phyloP scores from a whole-genome alignment of 2,797 vertebrate species.

The Chlorospingus semifuscus region DNA sequence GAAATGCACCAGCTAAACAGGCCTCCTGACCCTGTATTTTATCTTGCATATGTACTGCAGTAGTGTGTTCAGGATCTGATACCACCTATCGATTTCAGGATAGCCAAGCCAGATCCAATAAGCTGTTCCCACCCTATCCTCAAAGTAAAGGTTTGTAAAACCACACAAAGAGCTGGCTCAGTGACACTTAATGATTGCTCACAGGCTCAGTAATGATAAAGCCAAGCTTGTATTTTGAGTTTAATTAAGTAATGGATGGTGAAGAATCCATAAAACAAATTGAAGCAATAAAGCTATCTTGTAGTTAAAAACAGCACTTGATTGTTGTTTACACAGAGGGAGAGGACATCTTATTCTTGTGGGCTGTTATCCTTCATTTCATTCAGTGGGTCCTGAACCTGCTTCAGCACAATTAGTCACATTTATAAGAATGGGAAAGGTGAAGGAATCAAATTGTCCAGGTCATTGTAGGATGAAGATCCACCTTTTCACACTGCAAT shows the following conservation, averaged over 20 bases:
- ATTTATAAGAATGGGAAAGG: not conserved
- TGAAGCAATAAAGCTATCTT: not conserved
- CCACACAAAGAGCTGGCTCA: not conserved
- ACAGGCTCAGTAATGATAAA: not conserved
- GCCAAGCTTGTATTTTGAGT: not conserved
- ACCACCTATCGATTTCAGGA: not conserved
- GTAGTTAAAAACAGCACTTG: not conserved
- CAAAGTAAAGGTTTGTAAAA: conserved; percentile 10
- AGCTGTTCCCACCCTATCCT: not conserved
- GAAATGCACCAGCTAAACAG: not conserved
- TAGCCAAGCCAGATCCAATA: not conserved
- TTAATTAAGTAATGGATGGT: conserved; percentile 30
- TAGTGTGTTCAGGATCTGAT: not conserved
- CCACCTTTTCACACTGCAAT: not conserved
- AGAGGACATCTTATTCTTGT: not conserved
- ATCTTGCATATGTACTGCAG: not conserved
- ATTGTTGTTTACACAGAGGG: not conserved
- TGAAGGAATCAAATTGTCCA: not conserved
- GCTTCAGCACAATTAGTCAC: not conserved
- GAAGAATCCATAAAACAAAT: conserved; percentile 36
- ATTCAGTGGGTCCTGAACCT: not conserved
- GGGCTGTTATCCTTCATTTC: not conserved
- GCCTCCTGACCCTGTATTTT: not conserved
- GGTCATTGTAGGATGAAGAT: not conserved
- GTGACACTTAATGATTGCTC: conserved; percentile 17